Percentiles rank a stretch among this genome's conserved stretches.
Conservation (phyloP, 2,113 vertebrate species). For the Chaetops frenatus region DNA sequence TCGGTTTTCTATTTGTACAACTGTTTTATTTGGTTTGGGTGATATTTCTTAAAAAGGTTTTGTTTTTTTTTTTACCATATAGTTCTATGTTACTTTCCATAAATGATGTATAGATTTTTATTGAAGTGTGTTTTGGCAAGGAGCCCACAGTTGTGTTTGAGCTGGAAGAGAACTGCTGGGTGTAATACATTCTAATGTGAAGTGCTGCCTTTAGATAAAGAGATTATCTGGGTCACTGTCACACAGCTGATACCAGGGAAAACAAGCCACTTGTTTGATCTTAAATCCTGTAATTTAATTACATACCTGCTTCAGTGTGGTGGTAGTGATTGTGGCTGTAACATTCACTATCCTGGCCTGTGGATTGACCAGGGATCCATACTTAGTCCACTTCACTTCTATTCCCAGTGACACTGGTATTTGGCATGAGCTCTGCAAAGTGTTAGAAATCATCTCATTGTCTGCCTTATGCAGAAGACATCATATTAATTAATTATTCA, state of each 20-base stretch:
- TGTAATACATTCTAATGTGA: not conserved
- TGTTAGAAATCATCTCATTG: not conserved
- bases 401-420: conserved; percentile 81
- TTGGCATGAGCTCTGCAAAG: conserved; percentile 74
- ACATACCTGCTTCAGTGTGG: conserved; percentile 55
- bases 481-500: not conserved
- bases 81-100: not conserved
- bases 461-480: not conserved
- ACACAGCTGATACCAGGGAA: not conserved
- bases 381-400: conserved; percentile 89
- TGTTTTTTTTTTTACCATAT: not conserved
- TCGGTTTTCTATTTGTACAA: not conserved
- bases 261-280: not conserved
- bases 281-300: not conserved
- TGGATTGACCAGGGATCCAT: conserved; percentile 86
- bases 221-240: not conserved
- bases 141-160: not conserved
- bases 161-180: not conserved
- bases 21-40: not conserved
- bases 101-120: not conserved
- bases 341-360: conserved; percentile 86
- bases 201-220: not conserved
- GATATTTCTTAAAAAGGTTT: not conserved
- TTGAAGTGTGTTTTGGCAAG: not conserved
- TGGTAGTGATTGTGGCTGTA: conserved; percentile 62